phyloP scores from a whole-genome alignment of 1,140 invertebrate genomes.

The Aplysia californica region DNA sequence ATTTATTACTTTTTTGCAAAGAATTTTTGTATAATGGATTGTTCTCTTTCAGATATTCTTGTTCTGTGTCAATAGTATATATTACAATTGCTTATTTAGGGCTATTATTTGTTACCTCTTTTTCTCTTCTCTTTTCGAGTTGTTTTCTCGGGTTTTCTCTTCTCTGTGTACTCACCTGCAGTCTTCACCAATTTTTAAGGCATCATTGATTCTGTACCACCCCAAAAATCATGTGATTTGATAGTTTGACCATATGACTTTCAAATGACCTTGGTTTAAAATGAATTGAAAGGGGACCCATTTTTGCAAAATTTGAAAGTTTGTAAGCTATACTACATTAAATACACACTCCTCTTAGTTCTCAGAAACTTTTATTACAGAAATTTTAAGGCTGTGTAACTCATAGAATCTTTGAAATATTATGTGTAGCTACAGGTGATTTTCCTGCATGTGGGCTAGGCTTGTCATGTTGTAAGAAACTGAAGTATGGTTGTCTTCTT shows the following conservation, averaged over 20 bases:
- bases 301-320: slow-evolving; percentile 31
- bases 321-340: not conserved
- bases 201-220: slow-evolving; percentile 26
- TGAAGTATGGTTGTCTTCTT: not conserved
- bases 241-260: slow-evolving; percentile 23
- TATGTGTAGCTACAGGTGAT: too few species aligned
- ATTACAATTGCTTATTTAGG: not conserved
- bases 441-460: not conserved
- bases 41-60: not conserved
- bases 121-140: not conserved
- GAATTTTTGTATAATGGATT: too few species aligned
- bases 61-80: not conserved
- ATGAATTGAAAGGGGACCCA: slow-evolving; percentile 28
- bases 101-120: not conserved
- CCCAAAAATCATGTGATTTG: slow-evolving; percentile 13
- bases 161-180: not conserved
- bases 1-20: too few species aligned
- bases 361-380: not conserved
- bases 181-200: not conserved
- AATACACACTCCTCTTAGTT: not conserved
- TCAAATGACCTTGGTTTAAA: slow-evolving; percentile 35
- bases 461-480: not conserved
- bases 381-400: too few species aligned
- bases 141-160: not conserved
- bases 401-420: too few species aligned